Conservation (phyloP, 2,888 invertebrate genomes). For the Dusona sp. region DNA sequence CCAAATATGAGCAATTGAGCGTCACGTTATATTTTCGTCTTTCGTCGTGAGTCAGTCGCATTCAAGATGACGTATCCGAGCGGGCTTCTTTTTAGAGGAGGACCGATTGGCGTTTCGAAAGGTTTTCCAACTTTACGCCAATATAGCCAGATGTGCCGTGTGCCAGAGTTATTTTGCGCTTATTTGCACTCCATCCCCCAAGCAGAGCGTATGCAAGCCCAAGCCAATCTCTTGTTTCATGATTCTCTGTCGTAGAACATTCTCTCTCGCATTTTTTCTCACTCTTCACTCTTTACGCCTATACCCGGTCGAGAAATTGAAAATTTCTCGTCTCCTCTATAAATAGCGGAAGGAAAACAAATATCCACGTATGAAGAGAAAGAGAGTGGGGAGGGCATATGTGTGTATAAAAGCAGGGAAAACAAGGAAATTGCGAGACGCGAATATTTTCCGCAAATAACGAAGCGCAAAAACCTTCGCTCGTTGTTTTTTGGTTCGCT, state of each 20-base stretch:
- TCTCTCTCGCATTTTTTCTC: slow-evolving; percentile 33
- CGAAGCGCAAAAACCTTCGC: background rate
- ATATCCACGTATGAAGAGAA: slow-evolving; percentile 28
- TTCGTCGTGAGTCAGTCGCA: slow-evolving; percentile 39
- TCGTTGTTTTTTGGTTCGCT: background rate
- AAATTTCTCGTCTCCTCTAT: slow-evolving; percentile 55
- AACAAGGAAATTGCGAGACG: slow-evolving; percentile 52
- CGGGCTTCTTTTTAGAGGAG: slow-evolving; percentile 9
- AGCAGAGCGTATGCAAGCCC: slow-evolving; percentile 59
- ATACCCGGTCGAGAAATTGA: slow-evolving; percentile 56
- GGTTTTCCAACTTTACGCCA: slow-evolving; percentile 79
- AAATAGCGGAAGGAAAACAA: slow-evolving; percentile 63
- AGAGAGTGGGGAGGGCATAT: too few species aligned
- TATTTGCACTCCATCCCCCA: slow-evolving; percentile 75
- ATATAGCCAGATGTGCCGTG: slow-evolving; percentile 76
- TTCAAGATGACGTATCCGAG: slow-evolving; percentile 36
- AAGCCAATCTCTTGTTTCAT: slow-evolving; percentile 55
- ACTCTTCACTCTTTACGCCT: slow-evolving; percentile 10
- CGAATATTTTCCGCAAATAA: slow-evolving; percentile 14
- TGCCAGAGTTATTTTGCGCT: slow-evolving; percentile 78
- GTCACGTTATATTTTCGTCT: background rate
- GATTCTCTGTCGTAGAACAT: slow-evolving; percentile 38
- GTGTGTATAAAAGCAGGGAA: slow-evolving; percentile 39
- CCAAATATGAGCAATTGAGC: background rate
- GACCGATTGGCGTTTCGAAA: slow-evolving; percentile 70